Percentiles rank a stretch among this genome's conserved stretches.
phyloP scores from a whole-genome alignment of 2,888 invertebrate genomes.

The Bimastos eiseni region DNA sequence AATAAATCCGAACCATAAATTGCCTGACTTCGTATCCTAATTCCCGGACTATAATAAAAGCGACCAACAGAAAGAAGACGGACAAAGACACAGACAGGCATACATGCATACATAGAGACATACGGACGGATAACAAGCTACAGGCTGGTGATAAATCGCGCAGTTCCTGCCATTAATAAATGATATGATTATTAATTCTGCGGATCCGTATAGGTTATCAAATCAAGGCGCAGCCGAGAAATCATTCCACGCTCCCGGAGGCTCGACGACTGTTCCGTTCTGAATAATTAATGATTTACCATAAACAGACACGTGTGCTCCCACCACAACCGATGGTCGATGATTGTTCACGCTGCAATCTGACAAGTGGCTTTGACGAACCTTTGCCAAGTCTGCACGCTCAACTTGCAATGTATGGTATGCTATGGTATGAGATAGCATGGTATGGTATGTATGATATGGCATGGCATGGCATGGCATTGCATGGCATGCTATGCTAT shows the following conservation, averaged over 20 bases:
- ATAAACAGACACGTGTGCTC: neutral
- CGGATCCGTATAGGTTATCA: neutral
- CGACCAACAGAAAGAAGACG: neutral
- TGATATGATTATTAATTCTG: neutral
- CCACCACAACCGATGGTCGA: neutral
- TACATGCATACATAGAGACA: neutral
- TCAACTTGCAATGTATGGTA: neutral
- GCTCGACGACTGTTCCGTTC: neutral
- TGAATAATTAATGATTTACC: constrained; percentile 1
- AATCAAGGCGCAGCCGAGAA: neutral
- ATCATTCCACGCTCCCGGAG: neutral
- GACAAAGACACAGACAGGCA: neutral
- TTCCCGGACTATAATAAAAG: neutral
- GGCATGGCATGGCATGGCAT: no score
- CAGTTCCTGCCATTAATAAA: neutral
- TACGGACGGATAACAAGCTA: neutral
- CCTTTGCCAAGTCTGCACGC: neutral
- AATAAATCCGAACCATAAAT: neutral
- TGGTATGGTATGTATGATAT: no score
- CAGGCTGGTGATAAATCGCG: neutral
- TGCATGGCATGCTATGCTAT: no score
- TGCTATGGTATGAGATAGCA: no score
- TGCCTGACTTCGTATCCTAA: neutral
- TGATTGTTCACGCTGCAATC: neutral
- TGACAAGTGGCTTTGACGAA: neutral